These are phyloP conservation scores for Lydus trimaculatus DNA, from an alignment of 2,888 invertebrate species.

Conservation along the genomic window DNA sequence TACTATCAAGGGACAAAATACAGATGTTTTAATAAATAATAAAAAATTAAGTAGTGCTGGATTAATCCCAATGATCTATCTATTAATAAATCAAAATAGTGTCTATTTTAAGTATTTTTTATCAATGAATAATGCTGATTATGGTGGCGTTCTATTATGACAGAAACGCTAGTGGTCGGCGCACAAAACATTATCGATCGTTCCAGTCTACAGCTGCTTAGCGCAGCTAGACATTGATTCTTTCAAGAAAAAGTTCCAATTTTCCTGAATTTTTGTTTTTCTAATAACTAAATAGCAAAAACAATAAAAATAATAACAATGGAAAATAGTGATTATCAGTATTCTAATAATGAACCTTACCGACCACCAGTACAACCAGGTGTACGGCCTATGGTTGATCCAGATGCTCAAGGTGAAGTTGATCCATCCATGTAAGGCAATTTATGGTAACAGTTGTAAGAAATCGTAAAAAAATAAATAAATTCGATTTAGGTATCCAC, in stretches of 20 bases:
- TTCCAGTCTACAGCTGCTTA: conserved; percentile 24
- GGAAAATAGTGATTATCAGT: conserved; percentile 51
- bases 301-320: no score
- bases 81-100: no score
- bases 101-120: no score
- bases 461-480: not conserved
- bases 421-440: conserved; percentile 75
- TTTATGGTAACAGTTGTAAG: not conserved
- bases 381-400: conserved; percentile 79
- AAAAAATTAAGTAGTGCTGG: no score
- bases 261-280: not conserved
- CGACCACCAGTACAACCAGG: conserved; percentile 48
- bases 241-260: conserved; percentile 14
- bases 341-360: conserved; percentile 37
- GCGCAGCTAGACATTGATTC: conserved; percentile 30
- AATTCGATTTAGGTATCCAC: conserved; percentile 70
- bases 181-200: conserved; percentile 31
- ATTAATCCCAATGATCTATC: no score
- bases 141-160: no score
- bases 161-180: conserved; percentile 12
- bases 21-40: no score
- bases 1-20: no score
- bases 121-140: no score
- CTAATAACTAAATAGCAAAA: not conserved
- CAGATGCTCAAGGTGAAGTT: conserved; percentile 84